Evolutionary conservation across 2,888 invertebrate species (phyloP).

Genomic region (Andricus quercusramuli): DNA sequence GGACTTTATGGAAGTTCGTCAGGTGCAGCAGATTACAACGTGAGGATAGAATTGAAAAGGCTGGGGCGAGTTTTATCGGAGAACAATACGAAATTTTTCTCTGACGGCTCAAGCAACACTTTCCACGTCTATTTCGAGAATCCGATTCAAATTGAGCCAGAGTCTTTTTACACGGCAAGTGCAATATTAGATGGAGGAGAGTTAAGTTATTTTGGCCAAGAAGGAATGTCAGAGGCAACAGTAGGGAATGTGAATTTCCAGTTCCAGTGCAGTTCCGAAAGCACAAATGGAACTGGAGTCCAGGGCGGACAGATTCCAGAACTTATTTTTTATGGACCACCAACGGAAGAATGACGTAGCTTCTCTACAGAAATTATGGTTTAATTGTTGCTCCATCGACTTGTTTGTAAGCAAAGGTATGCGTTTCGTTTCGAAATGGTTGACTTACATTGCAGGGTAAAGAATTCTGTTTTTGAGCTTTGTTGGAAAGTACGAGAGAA

Average conservation of each 20-base stretch:
- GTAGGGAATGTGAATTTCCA: conserved; percentile 97
- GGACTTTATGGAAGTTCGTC: conserved; percentile 97
- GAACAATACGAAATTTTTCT: conserved; percentile 95
- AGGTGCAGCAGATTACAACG: conserved; percentile 96
- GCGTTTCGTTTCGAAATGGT: conserved; percentile 1
- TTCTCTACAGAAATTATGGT: conserved; percentile 63
- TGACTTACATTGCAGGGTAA: conserved; percentile 22
- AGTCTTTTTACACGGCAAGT: conserved; percentile 97
- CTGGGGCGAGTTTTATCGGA: conserved; percentile 93
- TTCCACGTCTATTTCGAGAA: conserved; percentile 94
- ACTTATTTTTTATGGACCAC: conserved; percentile 95
- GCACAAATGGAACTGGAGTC: conserved; percentile 98
- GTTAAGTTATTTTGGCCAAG: conserved; percentile 97
- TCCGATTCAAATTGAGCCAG: conserved; percentile 94
- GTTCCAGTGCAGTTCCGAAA: conserved; percentile 98
- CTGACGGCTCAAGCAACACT: conserved; percentile 97
- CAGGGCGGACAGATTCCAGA: conserved; percentile 99
- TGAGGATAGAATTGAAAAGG: conserved; percentile 95
- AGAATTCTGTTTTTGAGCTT: conserved; percentile 14
- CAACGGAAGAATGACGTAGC: conserved; percentile 79
- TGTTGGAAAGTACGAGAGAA: conserved; percentile 6
- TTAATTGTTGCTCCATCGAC: conserved; percentile 51
- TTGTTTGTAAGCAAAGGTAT: conserved; percentile 41
- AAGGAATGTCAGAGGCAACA: conserved; percentile 96
- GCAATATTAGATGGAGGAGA: conserved; percentile 96